A percentile compares a stretch with the other conserved stretches of the same genome.
phyloP scores from a whole-genome alignment of 1,140 invertebrate species.

The Polypedilum vanderplanki region DNA sequence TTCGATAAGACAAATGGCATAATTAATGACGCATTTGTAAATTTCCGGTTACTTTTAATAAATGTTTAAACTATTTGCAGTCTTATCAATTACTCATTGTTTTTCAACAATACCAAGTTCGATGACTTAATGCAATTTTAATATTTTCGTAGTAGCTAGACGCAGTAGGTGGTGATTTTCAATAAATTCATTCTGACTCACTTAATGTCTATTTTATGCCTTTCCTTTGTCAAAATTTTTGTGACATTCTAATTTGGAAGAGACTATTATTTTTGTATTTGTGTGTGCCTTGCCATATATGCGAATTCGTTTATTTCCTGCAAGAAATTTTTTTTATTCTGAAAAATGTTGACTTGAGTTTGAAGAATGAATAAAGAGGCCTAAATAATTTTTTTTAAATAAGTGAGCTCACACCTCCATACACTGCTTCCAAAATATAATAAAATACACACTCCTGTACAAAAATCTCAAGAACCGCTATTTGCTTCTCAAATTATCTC shows the following conservation, averaged over 20 bases:
- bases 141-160: background rate
- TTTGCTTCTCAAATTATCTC: constrained; percentile 26
- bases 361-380: background rate
- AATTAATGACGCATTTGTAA: too few relatives aligned
- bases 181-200: background rate
- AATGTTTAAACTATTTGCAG: too few relatives aligned
- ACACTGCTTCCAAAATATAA: background rate
- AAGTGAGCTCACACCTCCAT: background rate
- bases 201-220: background rate
- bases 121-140: constrained; percentile 9
- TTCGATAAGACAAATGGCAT: too few relatives aligned
- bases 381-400: background rate
- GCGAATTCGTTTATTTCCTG: background rate
- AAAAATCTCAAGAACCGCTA: constrained; percentile 20
- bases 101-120: background rate
- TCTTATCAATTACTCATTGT: too few relatives aligned
- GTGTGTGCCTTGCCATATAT: background rate
- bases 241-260: constrained; percentile 2
- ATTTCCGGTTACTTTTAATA: too few relatives aligned
- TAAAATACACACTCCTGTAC: background rate
- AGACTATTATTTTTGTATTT: background rate
- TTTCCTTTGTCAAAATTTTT: background rate
- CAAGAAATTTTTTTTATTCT: background rate
- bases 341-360: background rate
- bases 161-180: constrained; percentile 1